These are phyloP conservation scores for Meteorus sp. DNA, from an alignment of 1,140 invertebrate genomes.

Conservation along the genomic window DNA sequence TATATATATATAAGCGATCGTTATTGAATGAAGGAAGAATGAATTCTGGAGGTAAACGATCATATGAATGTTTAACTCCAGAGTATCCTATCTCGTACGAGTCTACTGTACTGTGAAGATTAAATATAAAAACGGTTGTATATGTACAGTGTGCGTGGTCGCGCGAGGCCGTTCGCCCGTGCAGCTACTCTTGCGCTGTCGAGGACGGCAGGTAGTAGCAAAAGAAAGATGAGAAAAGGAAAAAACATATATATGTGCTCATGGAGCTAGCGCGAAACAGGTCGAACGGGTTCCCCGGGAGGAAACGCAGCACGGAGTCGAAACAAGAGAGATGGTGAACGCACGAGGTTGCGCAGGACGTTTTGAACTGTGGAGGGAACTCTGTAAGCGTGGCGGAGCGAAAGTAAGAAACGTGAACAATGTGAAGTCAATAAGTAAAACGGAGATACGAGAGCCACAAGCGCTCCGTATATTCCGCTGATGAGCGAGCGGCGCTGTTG, in stretches of 20 bases:
- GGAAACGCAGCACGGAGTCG: not conserved
- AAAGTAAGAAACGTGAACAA: too few species aligned
- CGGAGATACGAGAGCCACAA: not conserved
- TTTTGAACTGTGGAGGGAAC: too few species aligned
- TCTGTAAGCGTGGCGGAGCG: constrained; percentile 30
- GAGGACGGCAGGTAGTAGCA: constrained; percentile 8
- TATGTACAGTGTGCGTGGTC: constrained; percentile 2
- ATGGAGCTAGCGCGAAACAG: constrained; percentile 14
- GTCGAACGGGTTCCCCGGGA: constrained; percentile 11
- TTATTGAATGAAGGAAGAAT: too few species aligned
- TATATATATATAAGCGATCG: too few species aligned
- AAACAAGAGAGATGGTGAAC: not conserved
- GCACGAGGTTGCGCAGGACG: not conserved
- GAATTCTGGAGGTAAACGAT: too few species aligned
- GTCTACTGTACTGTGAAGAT: not conserved
- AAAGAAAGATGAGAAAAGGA: not conserved
- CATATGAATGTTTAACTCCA: not conserved
- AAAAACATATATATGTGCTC: not conserved
- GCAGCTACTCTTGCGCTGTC: constrained; percentile 7
- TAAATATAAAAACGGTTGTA: constrained; percentile 9
- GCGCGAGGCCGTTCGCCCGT: constrained; percentile 15
- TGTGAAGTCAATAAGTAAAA: constrained; percentile 1
- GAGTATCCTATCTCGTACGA: not conserved
- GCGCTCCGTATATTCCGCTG: constrained; percentile 19
- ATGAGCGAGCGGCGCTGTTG: constrained; percentile 35